phyloP scores from a whole-genome alignment of 2,888 invertebrate genomes.

The Bombylius discolor region DNA sequence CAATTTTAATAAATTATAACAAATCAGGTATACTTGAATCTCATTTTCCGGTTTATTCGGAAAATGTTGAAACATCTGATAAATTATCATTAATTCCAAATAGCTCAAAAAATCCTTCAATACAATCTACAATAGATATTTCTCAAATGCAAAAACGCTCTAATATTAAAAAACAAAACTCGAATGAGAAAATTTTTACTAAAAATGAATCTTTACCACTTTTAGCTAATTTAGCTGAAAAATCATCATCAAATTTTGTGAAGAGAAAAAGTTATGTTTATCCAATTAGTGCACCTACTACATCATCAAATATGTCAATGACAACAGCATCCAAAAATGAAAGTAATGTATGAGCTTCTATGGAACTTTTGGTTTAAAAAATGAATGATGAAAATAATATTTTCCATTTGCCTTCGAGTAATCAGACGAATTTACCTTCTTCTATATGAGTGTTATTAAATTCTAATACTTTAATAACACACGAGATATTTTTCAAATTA shows the following conservation, averaged over 20 bases:
- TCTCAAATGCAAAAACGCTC: constrained; percentile 14
- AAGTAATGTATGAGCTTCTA: constrained; percentile 15
- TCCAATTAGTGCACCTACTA: constrained; percentile 36
- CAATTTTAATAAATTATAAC: neutral
- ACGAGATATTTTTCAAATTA: too few species aligned
- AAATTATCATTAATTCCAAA: constrained; percentile 17
- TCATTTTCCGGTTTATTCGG: constrained; percentile 31
- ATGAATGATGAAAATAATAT: too few species aligned
- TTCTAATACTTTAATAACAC: too few species aligned
- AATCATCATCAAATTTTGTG: constrained; percentile 43
- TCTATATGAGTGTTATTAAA: too few species aligned
- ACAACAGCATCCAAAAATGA: constrained; percentile 15
- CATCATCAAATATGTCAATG: constrained; percentile 7
- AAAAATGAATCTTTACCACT: constrained; percentile 45
- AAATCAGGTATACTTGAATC: constrained; percentile 34
- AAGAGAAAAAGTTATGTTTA: constrained; percentile 50
- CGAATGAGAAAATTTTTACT: constrained; percentile 31
- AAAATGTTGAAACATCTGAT: constrained; percentile 16
- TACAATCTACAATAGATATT: too few species aligned
- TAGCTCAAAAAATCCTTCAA: constrained; percentile 5
- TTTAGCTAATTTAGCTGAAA: constrained; percentile 36
- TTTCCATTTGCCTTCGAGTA: neutral
- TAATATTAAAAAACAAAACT: constrained; percentile 27
- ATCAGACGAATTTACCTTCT: too few species aligned
- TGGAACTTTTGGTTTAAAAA: neutral